Base-by-base conservation (phyloP, 2,888 invertebrate species). In the Metopia argyrocephala region DNA sequence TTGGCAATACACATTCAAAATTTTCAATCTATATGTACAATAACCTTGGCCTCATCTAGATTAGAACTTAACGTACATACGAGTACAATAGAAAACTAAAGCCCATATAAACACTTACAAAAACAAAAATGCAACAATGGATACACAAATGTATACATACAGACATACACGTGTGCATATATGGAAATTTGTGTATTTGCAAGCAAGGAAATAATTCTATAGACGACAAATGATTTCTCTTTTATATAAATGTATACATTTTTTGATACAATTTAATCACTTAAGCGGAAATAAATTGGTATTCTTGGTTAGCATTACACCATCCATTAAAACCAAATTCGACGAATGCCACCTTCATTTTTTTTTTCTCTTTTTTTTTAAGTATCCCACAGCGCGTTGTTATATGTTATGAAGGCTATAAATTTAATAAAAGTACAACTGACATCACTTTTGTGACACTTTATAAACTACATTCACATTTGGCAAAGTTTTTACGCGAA, bases 31-130 rank as follows among this genome's bases (percentile, higher is more conserved):
- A 38, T 38, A 68, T 59, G 66, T 61, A 31, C 56, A 70, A 57
- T 78, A 81, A 81, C 81, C 81, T 81, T 81, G 81, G 81, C 81
- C 81, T 81, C 66, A 76, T 74, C 76, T 56, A 76, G 28, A 69
- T 62, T 23, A 54, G n/a, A n/a, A 48, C n/a, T 12, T 50, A 59
- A 56, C 4, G 45, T 15, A 38, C 38, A 18, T 65, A 71, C 48
- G 61, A n/a, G 46, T 52, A 57, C 68, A 68, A 31, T 46, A 21
- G 62, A 68, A 56, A 9, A 28, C 48, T 46, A 50, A 25, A 56
- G 5, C 54, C 9, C 7, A 31, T 1, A 21, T 18, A 20, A 20
- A 15, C 20, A 20, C 38, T 23, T 5, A 66, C 25, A 45, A 3
- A 38, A n/a, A n/a, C n/a, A n/a, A n/a, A n/a, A n/a, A n/a, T n/a